Conservation (phyloP, 92 coral and sea anemone genomes). For the Ricordea florida region DNA sequence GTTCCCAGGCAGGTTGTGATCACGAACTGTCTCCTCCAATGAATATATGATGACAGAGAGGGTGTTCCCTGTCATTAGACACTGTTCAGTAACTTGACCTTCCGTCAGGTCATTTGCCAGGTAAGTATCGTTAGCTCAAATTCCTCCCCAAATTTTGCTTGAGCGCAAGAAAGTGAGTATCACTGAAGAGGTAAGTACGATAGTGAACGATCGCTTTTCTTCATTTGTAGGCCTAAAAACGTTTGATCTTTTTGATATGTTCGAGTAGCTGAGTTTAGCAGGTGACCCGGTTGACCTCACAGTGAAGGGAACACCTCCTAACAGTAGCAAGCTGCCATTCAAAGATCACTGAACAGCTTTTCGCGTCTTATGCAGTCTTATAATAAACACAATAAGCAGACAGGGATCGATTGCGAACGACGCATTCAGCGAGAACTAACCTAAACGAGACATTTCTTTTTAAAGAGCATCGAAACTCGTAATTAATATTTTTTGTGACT, state of each 20-base stretch:
- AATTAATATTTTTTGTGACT: background rate
- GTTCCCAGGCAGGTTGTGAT: constrained; percentile 4
- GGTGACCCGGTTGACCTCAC: constrained; percentile 5
- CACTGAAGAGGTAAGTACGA: too few species aligned
- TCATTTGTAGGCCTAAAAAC: too few species aligned
- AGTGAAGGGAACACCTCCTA: background rate
- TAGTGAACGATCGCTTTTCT: too few species aligned
- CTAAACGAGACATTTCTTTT: too few species aligned
- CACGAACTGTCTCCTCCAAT: background rate
- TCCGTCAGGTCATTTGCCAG: background rate
- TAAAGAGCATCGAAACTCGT: background rate
- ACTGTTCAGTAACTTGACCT: constrained; percentile 11
- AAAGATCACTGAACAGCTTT: background rate
- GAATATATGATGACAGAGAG: background rate
- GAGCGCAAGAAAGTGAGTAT: too few species aligned
- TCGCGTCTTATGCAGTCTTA: background rate
- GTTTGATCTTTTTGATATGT: too few species aligned
- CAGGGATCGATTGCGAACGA: too few species aligned
- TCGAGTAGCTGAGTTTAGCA: background rate
- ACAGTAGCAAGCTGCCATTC: background rate
- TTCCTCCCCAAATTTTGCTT: too few species aligned
- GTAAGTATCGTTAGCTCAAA: background rate
- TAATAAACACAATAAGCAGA: too few species aligned
- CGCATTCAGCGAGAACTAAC: too few species aligned
- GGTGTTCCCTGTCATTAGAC: background rate